Evolutionary conservation across 2,797 vertebrate species (phyloP).

Genomic region (Cheirogaleus major): DNA sequence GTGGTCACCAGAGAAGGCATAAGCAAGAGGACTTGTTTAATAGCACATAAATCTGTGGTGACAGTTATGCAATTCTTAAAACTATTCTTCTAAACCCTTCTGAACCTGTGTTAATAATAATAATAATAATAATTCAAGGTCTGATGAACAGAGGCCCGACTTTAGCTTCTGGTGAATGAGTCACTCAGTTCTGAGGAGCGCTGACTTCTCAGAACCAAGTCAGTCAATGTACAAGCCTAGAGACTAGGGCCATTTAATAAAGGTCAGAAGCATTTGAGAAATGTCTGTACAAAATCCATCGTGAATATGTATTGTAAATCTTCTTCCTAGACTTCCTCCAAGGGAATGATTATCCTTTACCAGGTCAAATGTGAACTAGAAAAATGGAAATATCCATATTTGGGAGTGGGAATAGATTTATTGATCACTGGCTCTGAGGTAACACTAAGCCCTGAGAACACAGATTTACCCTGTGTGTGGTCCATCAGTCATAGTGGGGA

Average conservation of each 20-base stretch:
- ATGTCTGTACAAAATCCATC: neutral
- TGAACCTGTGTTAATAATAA: neutral
- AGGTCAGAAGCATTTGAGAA: neutral
- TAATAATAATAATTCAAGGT: neutral
- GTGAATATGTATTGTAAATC: neutral
- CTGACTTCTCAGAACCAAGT: neutral
- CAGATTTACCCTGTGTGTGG: neutral
- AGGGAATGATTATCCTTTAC: neutral
- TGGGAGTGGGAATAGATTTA: neutral
- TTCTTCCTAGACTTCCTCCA: neutral
- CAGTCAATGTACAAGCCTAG: neutral
- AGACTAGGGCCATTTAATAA: neutral
- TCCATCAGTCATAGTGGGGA: neutral
- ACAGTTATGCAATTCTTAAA: neutral
- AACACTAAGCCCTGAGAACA: neutral
- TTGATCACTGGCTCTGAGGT: neutral
- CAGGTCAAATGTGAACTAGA: neutral
- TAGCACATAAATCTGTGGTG: neutral
- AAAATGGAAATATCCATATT: neutral
- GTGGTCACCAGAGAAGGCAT: neutral
- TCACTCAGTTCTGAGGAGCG: no score
- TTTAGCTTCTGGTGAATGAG: neutral
- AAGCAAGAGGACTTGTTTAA: neutral
- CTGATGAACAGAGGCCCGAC: neutral
- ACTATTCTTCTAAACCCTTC: neutral